Base-by-base conservation (phyloP, 1,140 invertebrate species). In the Bombus picipes region DNA sequence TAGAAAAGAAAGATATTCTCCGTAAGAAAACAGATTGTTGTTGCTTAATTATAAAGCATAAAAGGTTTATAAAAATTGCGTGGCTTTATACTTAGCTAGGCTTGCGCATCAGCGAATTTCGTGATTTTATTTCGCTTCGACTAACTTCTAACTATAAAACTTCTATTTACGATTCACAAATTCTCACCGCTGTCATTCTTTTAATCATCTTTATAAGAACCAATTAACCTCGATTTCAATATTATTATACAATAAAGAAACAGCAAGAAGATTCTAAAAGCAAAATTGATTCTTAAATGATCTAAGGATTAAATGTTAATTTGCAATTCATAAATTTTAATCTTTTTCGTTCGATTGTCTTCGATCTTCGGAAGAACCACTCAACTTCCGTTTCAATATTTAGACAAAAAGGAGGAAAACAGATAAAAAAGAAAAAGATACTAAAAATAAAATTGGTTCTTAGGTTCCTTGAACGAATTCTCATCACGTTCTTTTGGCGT, bases 41-140 rank as follows among this genome's bases (percentile, higher is more conserved):
- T 39, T 57, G 15, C 39, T 53, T 32, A 65, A 68, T 25, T 37
- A 0, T 37, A 34, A 84, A 75, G 72, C 71, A 2, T 12, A 75
- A 65, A 37, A 43, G 39, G 6, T 84, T 71, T 79, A n/a, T 37
- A 84, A 78, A 79, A 79, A 84, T 79, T 84, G 82, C 82, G 32
- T 79, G 47, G 82, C 75, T 84, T 43, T 71, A 34, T 83, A 78
- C 62, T 83, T 70, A 75, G 82, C 82, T 83, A 77, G 82, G 72
- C 71, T 68, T 83, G 81, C 75, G 47, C 13, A 41, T 71, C 74
- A 78, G 74, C 75, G 37, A 78, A 79, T 72, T 66, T 53, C 28
- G 32, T 47, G 41, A 4, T 25, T 13, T 81, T 65, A 28, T 22
- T 25, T 62, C 22, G 18, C 62, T n/a, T 39, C 37, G n/a, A 15